Evolutionary conservation across 2,797 vertebrate species (phyloP).

Genomic region (Anisognathus igniventris): DNA sequence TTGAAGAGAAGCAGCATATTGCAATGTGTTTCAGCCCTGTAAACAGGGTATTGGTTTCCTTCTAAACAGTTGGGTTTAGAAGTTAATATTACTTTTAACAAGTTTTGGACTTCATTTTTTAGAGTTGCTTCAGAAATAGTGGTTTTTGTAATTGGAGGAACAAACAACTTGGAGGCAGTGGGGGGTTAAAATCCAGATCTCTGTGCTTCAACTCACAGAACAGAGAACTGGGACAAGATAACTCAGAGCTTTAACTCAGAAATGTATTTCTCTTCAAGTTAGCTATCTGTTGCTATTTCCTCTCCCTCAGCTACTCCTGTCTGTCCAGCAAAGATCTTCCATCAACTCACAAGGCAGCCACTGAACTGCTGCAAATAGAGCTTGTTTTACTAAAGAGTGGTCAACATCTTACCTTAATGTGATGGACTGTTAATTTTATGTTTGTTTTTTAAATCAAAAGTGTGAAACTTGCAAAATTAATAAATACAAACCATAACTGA

Average conservation of each 20-base stretch:
- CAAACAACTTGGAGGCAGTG: background rate
- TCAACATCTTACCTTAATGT: background rate
- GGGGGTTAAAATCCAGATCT: slow-evolving; percentile 14
- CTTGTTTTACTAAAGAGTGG: background rate
- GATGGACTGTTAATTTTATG: background rate
- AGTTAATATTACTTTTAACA: background rate
- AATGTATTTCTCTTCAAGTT: background rate
- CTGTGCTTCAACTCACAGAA: background rate
- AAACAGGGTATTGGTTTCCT: background rate
- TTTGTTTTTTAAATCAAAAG: background rate
- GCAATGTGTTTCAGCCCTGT: background rate
- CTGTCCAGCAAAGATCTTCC: background rate
- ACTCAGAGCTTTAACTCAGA: background rate
- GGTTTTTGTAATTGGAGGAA: background rate
- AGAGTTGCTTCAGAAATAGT: background rate
- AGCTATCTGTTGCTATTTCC: slow-evolving; percentile 12
- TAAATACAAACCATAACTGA: background rate
- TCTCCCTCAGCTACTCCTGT: background rate
- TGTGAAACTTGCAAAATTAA: background rate
- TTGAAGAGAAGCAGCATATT: background rate
- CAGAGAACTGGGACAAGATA: background rate
- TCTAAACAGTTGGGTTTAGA: background rate
- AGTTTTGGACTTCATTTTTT: background rate
- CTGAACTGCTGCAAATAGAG: background rate
- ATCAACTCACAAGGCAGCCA: background rate